Conservation (phyloP, 2,888 invertebrate genomes). For the Tenodera sinensis region DNA sequence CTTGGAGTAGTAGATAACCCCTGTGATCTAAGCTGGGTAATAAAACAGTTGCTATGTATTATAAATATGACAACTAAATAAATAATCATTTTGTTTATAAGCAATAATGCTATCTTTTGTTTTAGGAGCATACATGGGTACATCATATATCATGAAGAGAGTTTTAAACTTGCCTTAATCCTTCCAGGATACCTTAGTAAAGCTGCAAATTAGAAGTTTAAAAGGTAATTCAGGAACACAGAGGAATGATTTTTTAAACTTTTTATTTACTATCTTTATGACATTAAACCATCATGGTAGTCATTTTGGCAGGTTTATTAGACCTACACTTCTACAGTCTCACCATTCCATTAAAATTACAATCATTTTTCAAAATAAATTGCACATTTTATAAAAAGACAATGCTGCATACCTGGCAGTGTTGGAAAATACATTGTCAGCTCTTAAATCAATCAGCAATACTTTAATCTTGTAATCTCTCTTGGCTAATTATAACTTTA, state of each 20-base stretch:
- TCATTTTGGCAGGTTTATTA: neutral
- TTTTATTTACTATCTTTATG: neutral
- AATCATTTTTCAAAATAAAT: neutral
- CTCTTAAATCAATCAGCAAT: neutral
- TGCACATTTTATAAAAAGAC: neutral
- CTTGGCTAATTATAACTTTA: neutral
- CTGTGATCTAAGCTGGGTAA: no score
- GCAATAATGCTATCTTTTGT: no score
- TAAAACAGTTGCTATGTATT: no score
- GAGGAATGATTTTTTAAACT: neutral
- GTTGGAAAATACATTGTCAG: neutral
- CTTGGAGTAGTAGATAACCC: no score
- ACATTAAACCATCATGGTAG: neutral
- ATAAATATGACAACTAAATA: no score
- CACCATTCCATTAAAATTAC: neutral
- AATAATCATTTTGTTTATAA: no score
- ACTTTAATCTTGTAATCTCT: neutral
- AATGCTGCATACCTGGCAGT: neutral
- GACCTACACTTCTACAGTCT: neutral
- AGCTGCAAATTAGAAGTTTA: neutral
- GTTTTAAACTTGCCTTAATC: neutral
- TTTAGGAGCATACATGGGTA: no score
- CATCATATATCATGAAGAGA: neutral
- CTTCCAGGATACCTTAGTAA: neutral
- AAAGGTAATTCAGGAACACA: neutral